Base-by-base conservation (phyloP, 2,888 invertebrate species). In the Bombyx huttoni region DNA sequence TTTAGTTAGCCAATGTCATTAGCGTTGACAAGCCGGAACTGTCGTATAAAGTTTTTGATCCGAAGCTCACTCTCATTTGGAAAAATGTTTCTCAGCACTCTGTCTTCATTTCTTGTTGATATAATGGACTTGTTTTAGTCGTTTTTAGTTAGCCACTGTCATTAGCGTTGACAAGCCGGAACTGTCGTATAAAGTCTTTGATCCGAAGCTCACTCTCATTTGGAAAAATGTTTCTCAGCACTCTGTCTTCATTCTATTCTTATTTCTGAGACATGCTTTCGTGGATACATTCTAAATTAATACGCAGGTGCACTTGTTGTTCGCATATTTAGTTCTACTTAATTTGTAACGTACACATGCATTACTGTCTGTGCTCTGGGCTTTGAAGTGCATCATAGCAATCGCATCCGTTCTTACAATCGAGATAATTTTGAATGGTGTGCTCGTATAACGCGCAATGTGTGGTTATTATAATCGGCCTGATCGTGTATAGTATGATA, bases 261-360 rank as follows among this genome's bases (percentile, higher is more conserved):
- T 71, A 67, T 77, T 80, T 87, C 88, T 88, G 88, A 87, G 88
- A 88, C 88, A 88, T 88, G 88, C 87, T 88, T 87, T 87, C 88
- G 74, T 87, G 87, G 88, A 81, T 78, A 76, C 68, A 75, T 67
- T 65, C 65, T 68, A 65, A 24, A 70, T 64, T 61, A 73, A 70
- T 70, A 80, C 85, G 86, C 78, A 73, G 73, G 87, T 87, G 87
- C 86, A 79, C 68, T 71, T 82, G 78, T 78, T 78, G 70, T 78
- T 81, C 82, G 81, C 82, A 76, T 78, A 76, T 76, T 79, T 70
- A 81, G 75, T 70, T 81, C 86, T 86, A 86, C 84, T 73, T 72
- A 73, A 63, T 65, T 69, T 65, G 64, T 35, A 62, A 69, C 74
- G 67, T 72, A 70, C 71, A 75, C 86, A 87, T 86, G 83, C 83